Evolutionary conservation across 2,888 invertebrate genomes (phyloP), one percentile per base, ranked within the genome.

Genomic region (Halictus quadricinctus): DNA sequence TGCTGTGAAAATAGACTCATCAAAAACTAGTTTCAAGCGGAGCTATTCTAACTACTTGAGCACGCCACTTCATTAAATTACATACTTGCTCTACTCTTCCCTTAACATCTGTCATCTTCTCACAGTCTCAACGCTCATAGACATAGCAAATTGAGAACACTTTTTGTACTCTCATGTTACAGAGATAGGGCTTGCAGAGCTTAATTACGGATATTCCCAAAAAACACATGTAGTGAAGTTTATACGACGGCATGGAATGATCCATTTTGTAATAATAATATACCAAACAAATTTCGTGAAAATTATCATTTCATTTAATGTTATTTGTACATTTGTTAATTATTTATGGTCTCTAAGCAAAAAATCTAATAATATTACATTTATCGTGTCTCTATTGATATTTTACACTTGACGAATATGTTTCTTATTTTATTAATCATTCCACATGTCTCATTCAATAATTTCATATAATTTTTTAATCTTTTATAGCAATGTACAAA

Each of bases 1-100:
- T 41, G 48, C 60, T n/a, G 48, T 60, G 72, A 74, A 75, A 69
- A 54, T 54, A n/a, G 43, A 43, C 25, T 48, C 66, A 18, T 36
- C 41, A 76, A 70, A 36, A 80, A 76, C 76, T 75, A 72, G 25
- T 54, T 60, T 70, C 72, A n/a, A 70, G 41, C 50, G 60, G 21
- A 72, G 46, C 64, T 21, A 48, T 70, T 25, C 29, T 21, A 60
- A 66, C 60, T 54, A 13, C 54, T 50, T 13, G 66, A 74, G 66
- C 43, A 66, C 66, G 43, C 64, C 64, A 66, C 50, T 74, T 64
- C 74, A 74, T 80, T 50, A 70, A 77, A 77, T 60, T 41, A 66
- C 72, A 66, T 48, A 73, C 72, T 72, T 41, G 25, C 21, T 48
- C 50, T 50, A n/a, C n/a, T 73, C 64, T 21, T 70, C 43, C 29